phyloP scores from a whole-genome alignment of 2,888 invertebrate species.

The Neria commutata region DNA sequence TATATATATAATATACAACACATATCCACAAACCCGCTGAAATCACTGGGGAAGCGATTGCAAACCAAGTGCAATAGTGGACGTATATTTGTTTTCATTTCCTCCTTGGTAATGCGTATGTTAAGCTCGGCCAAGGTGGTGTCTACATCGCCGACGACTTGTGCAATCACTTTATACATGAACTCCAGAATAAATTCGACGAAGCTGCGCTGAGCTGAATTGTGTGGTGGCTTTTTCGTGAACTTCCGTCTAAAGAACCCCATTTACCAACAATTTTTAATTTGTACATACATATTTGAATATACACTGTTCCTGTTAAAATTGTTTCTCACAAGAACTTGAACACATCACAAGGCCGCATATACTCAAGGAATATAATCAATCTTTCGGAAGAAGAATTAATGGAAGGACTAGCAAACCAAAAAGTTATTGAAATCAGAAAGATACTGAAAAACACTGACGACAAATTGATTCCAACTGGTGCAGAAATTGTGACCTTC shows the following conservation, averaged over 20 bases:
- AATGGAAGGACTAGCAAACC: too few species aligned
- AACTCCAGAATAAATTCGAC: constrained; percentile 99
- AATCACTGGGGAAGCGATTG: constrained; percentile 92
- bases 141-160: constrained; percentile 98
- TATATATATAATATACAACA: too few species aligned
- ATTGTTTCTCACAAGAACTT: constrained; percentile 7
- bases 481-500: too few species aligned
- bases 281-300: neutral
- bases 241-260: constrained; percentile 84
- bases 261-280: too few species aligned
- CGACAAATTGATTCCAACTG: too few species aligned
- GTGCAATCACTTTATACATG: constrained; percentile 96
- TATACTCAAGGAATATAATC: too few species aligned
- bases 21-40: constrained; percentile 97
- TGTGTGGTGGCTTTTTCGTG: constrained; percentile 90
- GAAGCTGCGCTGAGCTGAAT: constrained; percentile 92
- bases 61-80: constrained; percentile 91
- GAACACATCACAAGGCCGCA: neutral
- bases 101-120: constrained; percentile 91
- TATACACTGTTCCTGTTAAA: neutral
- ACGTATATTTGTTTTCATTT: constrained; percentile 92
- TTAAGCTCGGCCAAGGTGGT: constrained; percentile 89
- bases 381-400: too few species aligned
- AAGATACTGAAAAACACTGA: too few species aligned
- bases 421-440: too few species aligned